Base-by-base conservation (phyloP, 2,113 vertebrate species). In the Clarias magur region DNA sequence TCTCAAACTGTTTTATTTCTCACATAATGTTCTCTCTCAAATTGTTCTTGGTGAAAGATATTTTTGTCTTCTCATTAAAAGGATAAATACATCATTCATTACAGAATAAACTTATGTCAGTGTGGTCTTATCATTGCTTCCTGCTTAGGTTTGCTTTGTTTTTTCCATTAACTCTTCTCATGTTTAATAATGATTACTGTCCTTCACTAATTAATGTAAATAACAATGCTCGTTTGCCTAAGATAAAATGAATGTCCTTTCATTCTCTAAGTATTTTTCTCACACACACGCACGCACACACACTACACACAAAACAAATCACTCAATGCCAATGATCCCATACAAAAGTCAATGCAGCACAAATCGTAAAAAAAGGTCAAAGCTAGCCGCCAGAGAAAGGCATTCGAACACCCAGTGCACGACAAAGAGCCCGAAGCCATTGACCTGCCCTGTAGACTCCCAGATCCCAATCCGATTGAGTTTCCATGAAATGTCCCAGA, bases 141-240 rank as follows among this genome's bases (percentile, higher is more conserved):
- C 57, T 57, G 27, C 21, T 63, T 42, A 63, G 62, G 11, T 53
- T 7, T 63, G 19, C 48, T 30, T 70, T 83, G 82, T 48, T 83
- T 70, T 80, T 83, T 60, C 23, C 30, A 75, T 80, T 86, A 80
- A 25, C 53, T 67, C 19, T 13, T 19, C 16, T 11, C 63, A 54
- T 68, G 53, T 75, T 63, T 62, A 62, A 76, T 76, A 53, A 34
- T 67, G 76, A 80, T 78, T 86, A 56, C 75, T 80, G 60, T 80
- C 63, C 75, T 80, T 80, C 38, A 62, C 57, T 81, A 34, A 62
- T 62, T 68, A 80, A 65, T 80, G 62, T 85, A 79, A 79, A 78
- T 79, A 27, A 23, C 42, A 79, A 65, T 30, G 73, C 59, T 63
- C 7, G 13, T 42, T 34, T 48, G 83, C n/a, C 68, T 60, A 62